Evolutionary conservation across 2,797 vertebrate genomes (phyloP).

Genomic region (Acanthurus leucopareius): DNA sequence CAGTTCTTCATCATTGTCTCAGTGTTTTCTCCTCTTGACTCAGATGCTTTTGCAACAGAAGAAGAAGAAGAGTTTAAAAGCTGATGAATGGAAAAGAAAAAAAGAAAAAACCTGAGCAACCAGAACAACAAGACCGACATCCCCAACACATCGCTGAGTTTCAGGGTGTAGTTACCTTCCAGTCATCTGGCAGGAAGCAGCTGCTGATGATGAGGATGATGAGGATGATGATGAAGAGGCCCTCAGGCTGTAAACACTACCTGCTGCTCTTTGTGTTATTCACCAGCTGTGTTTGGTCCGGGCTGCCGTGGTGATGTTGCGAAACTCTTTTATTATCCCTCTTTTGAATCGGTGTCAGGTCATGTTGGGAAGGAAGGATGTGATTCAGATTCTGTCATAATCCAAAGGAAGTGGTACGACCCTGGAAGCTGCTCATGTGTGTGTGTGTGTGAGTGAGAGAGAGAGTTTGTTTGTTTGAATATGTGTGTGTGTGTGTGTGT

Average conservation of each 20-base stretch:
- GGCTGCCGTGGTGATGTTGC: conserved; percentile 38
- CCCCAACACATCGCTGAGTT: background rate
- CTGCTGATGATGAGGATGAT: background rate
- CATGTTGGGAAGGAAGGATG: conserved; percentile 52
- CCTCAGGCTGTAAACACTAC: conserved; percentile 33
- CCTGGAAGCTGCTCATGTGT: conserved; percentile 18
- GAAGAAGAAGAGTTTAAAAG: background rate
- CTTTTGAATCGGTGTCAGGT: conserved; percentile 50
- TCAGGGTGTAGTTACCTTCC: conserved; percentile 30
- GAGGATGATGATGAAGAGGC: background rate
- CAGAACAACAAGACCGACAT: conserved; percentile 18
- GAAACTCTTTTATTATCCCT: conserved; percentile 45
- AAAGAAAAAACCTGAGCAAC: conserved; percentile 36
- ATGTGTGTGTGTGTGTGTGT: conserved; percentile 16
- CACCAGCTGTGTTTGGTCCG: conserved; percentile 11
- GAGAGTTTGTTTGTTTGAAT: conserved; percentile 6
- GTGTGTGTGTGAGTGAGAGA: conserved; percentile 3
- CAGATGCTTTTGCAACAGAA: background rate
- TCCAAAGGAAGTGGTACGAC: conserved; percentile 63
- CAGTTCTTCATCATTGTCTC: background rate
- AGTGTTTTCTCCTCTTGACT: background rate
- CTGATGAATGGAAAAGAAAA: background rate
- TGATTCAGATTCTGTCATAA: conserved; percentile 74
- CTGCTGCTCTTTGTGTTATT: conserved; percentile 34
- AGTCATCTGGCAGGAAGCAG: conserved; percentile 34